Percentiles rank a stretch among this genome's conserved stretches.
phyloP scores from a whole-genome alignment of 2,888 invertebrate genomes.

The Macroteleia sp. region DNA sequence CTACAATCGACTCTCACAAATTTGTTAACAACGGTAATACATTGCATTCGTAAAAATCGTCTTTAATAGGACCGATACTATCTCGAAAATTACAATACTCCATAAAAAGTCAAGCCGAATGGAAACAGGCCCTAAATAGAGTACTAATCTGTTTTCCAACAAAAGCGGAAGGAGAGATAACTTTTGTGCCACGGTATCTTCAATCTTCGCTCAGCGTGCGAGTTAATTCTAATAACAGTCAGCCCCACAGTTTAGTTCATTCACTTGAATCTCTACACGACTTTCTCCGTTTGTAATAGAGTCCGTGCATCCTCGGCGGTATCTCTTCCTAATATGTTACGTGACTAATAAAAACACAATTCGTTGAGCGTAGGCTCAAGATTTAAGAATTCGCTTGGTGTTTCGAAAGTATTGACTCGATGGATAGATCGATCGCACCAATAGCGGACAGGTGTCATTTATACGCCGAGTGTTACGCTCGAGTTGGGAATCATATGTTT shows the following conservation, averaged over 20 bases:
- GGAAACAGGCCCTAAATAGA: neutral
- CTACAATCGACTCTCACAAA: conserved; percentile 12
- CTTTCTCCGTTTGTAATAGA: conserved; percentile 74
- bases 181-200: conserved; percentile 43
- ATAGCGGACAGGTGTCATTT: too few relatives aligned
- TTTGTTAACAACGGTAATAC: conserved; percentile 25
- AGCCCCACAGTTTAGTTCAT: conserved; percentile 66
- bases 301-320: conserved; percentile 56
- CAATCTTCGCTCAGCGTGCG: conserved; percentile 51
- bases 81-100: conserved; percentile 25
- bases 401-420: too few relatives aligned
- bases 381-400: too few relatives aligned
- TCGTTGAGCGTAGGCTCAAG: conserved; percentile 15
- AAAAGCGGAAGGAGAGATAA: conserved; percentile 52
- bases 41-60: conserved; percentile 18
- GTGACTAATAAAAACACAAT: conserved; percentile 55
- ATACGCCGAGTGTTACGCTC: too few relatives aligned
- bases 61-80: conserved; percentile 19
- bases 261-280: conserved; percentile 66
- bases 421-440: too few relatives aligned
- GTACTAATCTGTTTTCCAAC: conserved; percentile 3
- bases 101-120: conserved; percentile 31
- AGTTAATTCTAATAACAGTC: conserved; percentile 54
- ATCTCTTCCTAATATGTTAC: conserved; percentile 57
- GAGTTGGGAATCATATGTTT: too few relatives aligned